Percentiles rank a stretch among this genome's conserved stretches.
phyloP scores from a whole-genome alignment of 2,797 vertebrate species.

The Heliangelus exortis region DNA sequence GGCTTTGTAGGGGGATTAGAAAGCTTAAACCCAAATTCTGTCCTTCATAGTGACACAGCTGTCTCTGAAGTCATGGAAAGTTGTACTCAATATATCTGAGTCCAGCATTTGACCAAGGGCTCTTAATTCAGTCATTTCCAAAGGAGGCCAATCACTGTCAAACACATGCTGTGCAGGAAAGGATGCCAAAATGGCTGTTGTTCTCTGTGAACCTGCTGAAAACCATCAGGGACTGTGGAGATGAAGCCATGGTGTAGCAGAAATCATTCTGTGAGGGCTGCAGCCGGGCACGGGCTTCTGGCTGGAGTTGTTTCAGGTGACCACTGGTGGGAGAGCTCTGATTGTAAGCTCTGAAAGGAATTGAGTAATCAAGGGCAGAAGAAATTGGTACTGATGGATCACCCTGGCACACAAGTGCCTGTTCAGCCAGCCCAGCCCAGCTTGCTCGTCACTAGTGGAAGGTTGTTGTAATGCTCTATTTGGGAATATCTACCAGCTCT shows the following conservation, averaged over 20 bases:
- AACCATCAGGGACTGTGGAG: neutral
- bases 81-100: neutral
- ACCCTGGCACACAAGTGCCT: neutral
- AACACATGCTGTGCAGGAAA: neutral
- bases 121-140: neutral
- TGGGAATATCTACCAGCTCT: neutral
- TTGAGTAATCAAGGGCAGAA: neutral
- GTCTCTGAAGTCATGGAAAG: constrained; percentile 26
- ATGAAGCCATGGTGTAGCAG: fast-evolving
- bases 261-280: neutral
- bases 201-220: neutral
- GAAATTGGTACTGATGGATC: neutral
- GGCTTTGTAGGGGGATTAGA: neutral
- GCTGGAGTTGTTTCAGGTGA: neutral
- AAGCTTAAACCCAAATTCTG: neutral
- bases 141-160: neutral
- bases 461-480: neutral
- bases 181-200: neutral
- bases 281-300: neutral
- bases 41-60: neutral
- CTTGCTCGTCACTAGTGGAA: neutral
- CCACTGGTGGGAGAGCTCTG: neutral
- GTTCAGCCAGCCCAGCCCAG: neutral
- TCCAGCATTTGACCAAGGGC: neutral
- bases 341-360: neutral